Evolutionary conservation across 2,113 vertebrate genomes (phyloP).

Genomic region (Eretmochelys imbricata): DNA sequence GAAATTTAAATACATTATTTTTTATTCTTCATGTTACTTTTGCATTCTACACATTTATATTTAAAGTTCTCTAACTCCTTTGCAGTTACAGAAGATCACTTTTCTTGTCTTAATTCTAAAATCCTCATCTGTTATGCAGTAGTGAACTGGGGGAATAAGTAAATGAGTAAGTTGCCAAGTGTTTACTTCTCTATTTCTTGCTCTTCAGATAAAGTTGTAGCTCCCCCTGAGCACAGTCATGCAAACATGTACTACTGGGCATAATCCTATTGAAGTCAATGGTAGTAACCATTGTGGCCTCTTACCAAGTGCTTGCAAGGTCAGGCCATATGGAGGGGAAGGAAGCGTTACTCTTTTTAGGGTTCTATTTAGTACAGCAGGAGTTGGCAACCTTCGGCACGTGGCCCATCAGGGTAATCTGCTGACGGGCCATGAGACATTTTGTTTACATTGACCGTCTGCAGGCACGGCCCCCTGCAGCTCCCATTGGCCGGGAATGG

Average conservation of each 20-base stretch:
- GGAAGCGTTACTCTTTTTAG: neutral
- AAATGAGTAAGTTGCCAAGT: neutral
- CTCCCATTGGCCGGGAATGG: too few species aligned
- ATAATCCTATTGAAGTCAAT: neutral
- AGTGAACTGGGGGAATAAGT: neutral
- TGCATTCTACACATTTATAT: neutral
- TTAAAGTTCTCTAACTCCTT: neutral
- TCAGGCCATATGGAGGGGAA: neutral
- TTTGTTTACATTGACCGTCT: too few species aligned
- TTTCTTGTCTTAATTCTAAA: neutral
- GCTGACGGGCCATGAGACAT: too few species aligned
- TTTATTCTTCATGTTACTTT: neutral
- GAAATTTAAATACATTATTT: neutral
- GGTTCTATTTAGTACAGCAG: neutral
- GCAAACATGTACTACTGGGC: neutral
- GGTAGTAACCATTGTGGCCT: neutral
- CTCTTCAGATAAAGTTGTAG: neutral
- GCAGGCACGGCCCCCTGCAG: too few species aligned
- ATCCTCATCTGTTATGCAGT: neutral
- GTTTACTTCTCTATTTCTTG: neutral
- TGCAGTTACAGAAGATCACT: neutral
- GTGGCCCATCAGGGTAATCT: too few species aligned
- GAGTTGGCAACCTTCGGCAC: too few species aligned
- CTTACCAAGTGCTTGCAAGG: neutral
- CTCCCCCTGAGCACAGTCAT: neutral